Base-by-base conservation (phyloP, 1,140 invertebrate genomes). In the Drosophila subobscura region DNA sequence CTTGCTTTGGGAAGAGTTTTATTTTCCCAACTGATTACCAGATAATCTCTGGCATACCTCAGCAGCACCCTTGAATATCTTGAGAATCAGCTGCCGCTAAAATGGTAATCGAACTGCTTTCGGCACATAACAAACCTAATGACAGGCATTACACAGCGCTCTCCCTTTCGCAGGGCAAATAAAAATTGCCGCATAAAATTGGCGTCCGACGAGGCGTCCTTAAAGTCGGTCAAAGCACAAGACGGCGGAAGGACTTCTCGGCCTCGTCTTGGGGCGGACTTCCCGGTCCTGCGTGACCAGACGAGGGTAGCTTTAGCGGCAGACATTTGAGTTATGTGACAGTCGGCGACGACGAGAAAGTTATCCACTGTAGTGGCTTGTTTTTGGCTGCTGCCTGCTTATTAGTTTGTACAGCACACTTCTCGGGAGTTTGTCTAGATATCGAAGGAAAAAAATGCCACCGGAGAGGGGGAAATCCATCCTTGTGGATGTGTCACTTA, bases 261-360 rank as follows among this genome's bases (percentile, higher is more conserved):
- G 27, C 6, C 44, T 56, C 23, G 50, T 51, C 46, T 64, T 44
- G 44, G 53, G 58, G 46, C 42, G 33, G 33, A 10, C 33, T 37
- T 37, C 10, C 33, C 8, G 33, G 33, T 74, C 52, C 78, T 86
- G 84, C 83, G 83, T 88, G 83, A 88, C 83, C 83, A 88, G 83
- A 89, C 83, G 60, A 83, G 83, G 83, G 83, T 89, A 83, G 83
- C 66, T 83, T 83, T 88, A 74, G 71, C 74, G 66, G 46, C 83
- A 86, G 83, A 86, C 83, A 83, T 63, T 88, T 86, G 83, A 86
- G 83, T 86, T 86, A 86, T 86, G 83, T 88, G 83, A 75, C 83
- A 86, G 72, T 51, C 70, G 81, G 66, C 77, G 58, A 52, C 27
- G 20, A 54, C 45, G 60, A 47, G 41, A 51, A 52, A 57, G 50